These are phyloP conservation scores for Keiferia lycopersicella DNA, from an alignment of 2,888 invertebrate genomes.

Conservation along the genomic window DNA sequence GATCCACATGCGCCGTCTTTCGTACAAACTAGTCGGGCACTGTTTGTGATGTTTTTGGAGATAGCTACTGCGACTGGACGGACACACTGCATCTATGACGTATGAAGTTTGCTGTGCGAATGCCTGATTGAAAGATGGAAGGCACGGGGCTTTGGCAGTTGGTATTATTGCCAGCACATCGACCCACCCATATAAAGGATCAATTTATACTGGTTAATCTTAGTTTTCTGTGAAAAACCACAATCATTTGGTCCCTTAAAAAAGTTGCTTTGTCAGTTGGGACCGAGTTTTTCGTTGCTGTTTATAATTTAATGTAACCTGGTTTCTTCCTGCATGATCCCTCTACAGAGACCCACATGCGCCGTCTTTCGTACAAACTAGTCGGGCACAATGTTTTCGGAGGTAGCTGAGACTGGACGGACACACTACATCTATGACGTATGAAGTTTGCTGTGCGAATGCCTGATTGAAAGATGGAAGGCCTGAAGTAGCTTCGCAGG, in stretches of 20 bases:
- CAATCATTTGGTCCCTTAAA: no score
- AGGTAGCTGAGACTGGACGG: conserved; percentile 47
- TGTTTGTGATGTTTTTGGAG: conserved; percentile 63
- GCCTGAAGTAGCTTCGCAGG: no score
- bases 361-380: conserved; percentile 51
- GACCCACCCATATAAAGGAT: no score
- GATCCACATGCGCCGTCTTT: conserved; percentile 56
- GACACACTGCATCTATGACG: conserved; percentile 24
- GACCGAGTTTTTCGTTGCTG: no score
- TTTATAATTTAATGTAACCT: no score
- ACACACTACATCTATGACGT: conserved; percentile 20
- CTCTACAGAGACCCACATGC: conserved; percentile 42
- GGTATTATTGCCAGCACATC: background rate
- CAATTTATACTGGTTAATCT: no score
- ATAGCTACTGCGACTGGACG: conserved; percentile 45
- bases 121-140: conserved; percentile 33
- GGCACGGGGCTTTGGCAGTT: background rate
- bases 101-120: conserved; percentile 30
- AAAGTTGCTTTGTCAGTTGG: no score
- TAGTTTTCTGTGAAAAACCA: no score
- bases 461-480: conserved; percentile 21
- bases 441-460: conserved; percentile 30
- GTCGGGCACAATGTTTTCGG: conserved; percentile 53
- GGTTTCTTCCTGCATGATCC: conserved; percentile 38
- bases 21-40: conserved; percentile 38